A percentile compares a stretch with the other conserved stretches of the same genome.
Evolutionary conservation across 2,113 vertebrate species (phyloP).

Genomic region (Monarcha castaneiventris): DNA sequence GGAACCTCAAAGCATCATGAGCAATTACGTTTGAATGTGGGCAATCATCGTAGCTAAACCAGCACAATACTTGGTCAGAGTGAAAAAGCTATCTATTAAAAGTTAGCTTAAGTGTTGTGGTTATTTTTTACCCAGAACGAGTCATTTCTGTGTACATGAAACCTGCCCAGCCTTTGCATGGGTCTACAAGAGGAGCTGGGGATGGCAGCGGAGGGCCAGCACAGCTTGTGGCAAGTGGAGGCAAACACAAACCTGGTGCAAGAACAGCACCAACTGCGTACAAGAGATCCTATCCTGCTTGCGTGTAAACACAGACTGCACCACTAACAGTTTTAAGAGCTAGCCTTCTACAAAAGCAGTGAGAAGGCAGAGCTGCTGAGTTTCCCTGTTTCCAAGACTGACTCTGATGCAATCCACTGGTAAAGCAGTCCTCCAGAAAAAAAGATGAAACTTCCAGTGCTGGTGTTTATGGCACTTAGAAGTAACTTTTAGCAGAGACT

Average conservation of each 20-base stretch:
- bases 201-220: background rate
- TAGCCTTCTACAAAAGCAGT: background rate
- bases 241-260: background rate
- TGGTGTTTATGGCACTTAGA: background rate
- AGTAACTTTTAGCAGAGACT: background rate
- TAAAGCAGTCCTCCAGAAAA: background rate
- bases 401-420: background rate
- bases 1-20: slow-evolving; percentile 39
- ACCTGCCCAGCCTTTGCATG: background rate
- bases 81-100: background rate
- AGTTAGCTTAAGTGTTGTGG: background rate
- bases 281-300: background rate
- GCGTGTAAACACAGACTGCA: background rate
- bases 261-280: background rate
- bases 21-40: slow-evolving; percentile 32
- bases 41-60: background rate
- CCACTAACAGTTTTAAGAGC: background rate
- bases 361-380: background rate
- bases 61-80: background rate
- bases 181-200: background rate
- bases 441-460: background rate
- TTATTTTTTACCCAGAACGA: accelerated
- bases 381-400: background rate
- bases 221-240: background rate
- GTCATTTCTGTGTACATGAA: background rate